Percentiles rank a stretch among this genome's conserved stretches.
phyloP scores from a whole-genome alignment of 2,797 vertebrate genomes.

The Acipenser oxyrinchus region DNA sequence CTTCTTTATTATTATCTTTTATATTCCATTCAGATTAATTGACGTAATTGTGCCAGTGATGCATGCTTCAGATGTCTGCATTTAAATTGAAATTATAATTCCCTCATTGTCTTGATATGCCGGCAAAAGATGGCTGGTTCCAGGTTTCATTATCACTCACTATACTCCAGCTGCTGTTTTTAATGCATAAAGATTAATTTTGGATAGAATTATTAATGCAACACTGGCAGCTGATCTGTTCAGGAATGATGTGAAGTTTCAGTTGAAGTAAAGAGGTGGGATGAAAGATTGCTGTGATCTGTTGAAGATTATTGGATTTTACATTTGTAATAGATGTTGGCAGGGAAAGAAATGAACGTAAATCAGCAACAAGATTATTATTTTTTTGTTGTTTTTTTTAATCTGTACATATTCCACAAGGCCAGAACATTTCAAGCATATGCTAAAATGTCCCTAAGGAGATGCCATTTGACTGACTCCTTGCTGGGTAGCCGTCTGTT shows the following conservation, averaged over 20 bases:
- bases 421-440: conserved; percentile 84
- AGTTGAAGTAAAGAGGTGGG: conserved; percentile 4
- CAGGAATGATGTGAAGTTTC: neutral
- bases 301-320: conserved; percentile 12
- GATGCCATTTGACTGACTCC: conserved; percentile 78
- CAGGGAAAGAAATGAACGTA: conserved; percentile 78
- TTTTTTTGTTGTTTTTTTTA: conserved; percentile 45
- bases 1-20: conserved; percentile 55
- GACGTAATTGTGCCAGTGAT: conserved; percentile 73
- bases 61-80: conserved; percentile 70
- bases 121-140: conserved; percentile 64
- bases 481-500: conserved; percentile 46
- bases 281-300: conserved; percentile 13
- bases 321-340: conserved; percentile 10
- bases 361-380: conserved; percentile 70
- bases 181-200: conserved; percentile 64
- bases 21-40: conserved; percentile 72
- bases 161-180: conserved; percentile 68
- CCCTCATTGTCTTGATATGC: conserved; percentile 69
- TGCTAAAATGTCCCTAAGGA: conserved; percentile 80
- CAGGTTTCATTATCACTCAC: conserved; percentile 73
- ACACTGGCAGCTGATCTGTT: conserved; percentile 44
- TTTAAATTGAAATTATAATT: conserved; percentile 81
- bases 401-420: conserved; percentile 93
- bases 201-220: conserved; percentile 56